Conservation (phyloP, 2,113 vertebrate genomes). For the Antechinus flavipes region DNA sequence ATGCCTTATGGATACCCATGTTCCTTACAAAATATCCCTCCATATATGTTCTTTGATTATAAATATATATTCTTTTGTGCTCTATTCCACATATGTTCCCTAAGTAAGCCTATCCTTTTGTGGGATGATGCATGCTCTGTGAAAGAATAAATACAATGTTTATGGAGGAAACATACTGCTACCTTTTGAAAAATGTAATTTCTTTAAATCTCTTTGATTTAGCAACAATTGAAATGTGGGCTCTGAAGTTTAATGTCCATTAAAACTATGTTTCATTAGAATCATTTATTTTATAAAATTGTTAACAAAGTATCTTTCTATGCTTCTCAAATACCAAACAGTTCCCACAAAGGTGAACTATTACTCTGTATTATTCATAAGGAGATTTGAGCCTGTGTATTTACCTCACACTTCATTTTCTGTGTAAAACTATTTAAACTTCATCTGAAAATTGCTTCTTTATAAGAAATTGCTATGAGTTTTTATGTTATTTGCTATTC, state of each 20-base stretch:
- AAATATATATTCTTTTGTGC: not conserved
- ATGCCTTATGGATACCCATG: not conserved
- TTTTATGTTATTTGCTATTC: not conserved
- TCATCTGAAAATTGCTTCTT: not conserved
- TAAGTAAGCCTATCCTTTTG: not conserved
- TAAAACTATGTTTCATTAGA: too few species aligned
- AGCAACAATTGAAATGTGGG: not conserved
- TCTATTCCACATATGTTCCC: not conserved
- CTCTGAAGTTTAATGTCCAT: too few species aligned
- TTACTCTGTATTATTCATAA: not conserved
- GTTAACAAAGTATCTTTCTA: not conserved
- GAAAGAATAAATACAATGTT: not conserved
- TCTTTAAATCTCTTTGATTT: not conserved
- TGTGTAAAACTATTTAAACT: not conserved
- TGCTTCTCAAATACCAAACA: not conserved
- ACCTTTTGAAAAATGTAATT: not conserved
- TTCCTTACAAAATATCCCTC: not conserved
- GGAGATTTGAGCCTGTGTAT: not conserved
- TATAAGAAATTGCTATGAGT: not conserved
- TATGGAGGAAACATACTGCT: not conserved
- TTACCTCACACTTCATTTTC: not conserved
- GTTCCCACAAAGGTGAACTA: not conserved
- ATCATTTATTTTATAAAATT: not conserved
- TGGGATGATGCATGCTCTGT: not conserved
- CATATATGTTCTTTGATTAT: not conserved